A percentile compares a stretch with the other conserved stretches of the same genome.
Conservation (phyloP, 2,797 vertebrate genomes). For the Eidolon dupreanum region DNA sequence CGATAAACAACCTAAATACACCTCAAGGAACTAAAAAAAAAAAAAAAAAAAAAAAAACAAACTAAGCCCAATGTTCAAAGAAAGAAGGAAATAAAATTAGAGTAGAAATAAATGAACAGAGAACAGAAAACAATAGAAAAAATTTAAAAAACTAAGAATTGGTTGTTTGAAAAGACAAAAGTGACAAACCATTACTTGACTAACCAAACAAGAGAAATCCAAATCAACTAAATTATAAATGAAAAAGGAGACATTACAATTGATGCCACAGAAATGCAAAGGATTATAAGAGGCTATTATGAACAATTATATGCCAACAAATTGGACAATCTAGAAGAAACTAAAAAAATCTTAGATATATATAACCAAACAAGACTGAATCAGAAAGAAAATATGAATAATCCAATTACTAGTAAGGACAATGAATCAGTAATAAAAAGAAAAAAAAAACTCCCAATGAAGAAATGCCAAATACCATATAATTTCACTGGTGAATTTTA, state of each 20-base stretch:
- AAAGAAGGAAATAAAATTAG: not conserved
- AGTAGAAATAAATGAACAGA: not conserved
- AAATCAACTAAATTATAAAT: not conserved
- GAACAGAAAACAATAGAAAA: not conserved
- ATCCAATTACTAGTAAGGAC: not conserved
- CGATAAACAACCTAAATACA: not conserved
- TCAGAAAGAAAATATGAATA: not conserved
- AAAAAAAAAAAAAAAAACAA: not conserved
- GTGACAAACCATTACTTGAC: not conserved
- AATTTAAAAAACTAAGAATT: not conserved
- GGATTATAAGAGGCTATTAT: not conserved
- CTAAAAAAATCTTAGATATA: not conserved
- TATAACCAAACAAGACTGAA: not conserved
- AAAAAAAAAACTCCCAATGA: not conserved
- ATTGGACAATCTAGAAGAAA: not conserved
- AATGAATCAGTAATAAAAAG: not conserved
- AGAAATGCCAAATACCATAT: not conserved
- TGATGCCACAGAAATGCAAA: not conserved
- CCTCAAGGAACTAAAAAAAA: not conserved
- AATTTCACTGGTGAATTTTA: not conserved
- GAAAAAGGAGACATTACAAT: not conserved
- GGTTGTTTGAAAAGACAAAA: not conserved
- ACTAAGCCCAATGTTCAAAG: not conserved
- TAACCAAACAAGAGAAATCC: not conserved
- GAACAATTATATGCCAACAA: not conserved